Conservation (phyloP, 2,113 vertebrate species). For the Bucco capensis region DNA sequence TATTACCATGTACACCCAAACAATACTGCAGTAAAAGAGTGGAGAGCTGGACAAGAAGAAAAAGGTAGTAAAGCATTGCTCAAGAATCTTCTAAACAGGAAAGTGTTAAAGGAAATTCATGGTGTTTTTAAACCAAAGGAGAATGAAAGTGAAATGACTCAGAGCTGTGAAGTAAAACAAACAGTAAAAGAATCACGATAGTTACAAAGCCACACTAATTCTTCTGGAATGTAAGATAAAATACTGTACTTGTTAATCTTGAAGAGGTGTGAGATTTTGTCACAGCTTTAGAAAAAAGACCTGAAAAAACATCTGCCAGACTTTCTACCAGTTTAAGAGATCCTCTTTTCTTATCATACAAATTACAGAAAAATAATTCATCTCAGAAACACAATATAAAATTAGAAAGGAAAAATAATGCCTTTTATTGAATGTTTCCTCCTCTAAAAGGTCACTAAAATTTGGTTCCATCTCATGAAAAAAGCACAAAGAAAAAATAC, state of each 20-base stretch:
- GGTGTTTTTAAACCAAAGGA: background rate
- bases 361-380: background rate
- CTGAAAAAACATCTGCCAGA: background rate
- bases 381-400: background rate
- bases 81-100: background rate
- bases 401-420: background rate
- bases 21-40: background rate
- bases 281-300: background rate
- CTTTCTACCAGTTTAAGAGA: background rate
- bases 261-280: background rate
- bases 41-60: background rate
- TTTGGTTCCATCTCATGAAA: background rate
- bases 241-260: background rate
- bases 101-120: conserved; percentile 25
- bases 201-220: background rate
- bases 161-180: conserved; percentile 28
- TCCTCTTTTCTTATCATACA: background rate
- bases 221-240: background rate
- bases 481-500: background rate
- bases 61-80: background rate
- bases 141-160: background rate
- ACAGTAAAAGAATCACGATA: background rate
- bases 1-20: background rate
- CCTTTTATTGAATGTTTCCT: background rate
- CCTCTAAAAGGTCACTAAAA: background rate